Conservation (phyloP, 1,140 invertebrate genomes). For the Pinna nobilis region DNA sequence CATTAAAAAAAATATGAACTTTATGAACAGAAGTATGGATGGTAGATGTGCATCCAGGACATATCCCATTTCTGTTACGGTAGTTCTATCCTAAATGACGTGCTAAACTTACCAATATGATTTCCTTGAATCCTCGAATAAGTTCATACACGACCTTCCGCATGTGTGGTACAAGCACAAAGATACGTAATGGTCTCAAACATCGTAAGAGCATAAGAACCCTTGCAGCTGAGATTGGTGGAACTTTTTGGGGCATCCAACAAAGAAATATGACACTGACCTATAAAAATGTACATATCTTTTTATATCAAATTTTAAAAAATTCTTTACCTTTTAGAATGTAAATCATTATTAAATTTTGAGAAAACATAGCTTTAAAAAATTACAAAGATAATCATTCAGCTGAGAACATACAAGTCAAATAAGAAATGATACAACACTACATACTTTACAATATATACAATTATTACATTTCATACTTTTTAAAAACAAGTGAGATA, state of each 20-base stretch:
- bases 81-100: not conserved
- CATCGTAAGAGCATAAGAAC: slow-evolving; percentile 97
- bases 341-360: too few relatives aligned
- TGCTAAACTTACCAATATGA: slow-evolving; percentile 86
- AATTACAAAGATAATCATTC: too few relatives aligned
- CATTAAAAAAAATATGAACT: too few relatives aligned
- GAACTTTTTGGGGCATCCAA: slow-evolving; percentile 96
- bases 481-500: too few relatives aligned
- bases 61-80: not conserved
- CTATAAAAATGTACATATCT: slow-evolving; percentile 51
- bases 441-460: too few relatives aligned
- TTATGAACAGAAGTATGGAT: too few relatives aligned
- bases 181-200: slow-evolving; percentile 96
- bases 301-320: too few relatives aligned
- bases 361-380: too few relatives aligned
- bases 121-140: slow-evolving; percentile 99
- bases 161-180: slow-evolving; percentile 99
- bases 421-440: too few relatives aligned
- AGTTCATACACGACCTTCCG: slow-evolving; percentile 99
- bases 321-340: too few relatives aligned
- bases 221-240: slow-evolving; percentile 88
- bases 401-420: too few relatives aligned
- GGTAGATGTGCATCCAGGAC: not conserved
- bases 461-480: too few relatives aligned
- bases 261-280: slow-evolving; percentile 89